phyloP scores from a whole-genome alignment of 2,888 invertebrate genomes.

The Lasioglossum marginatum region DNA sequence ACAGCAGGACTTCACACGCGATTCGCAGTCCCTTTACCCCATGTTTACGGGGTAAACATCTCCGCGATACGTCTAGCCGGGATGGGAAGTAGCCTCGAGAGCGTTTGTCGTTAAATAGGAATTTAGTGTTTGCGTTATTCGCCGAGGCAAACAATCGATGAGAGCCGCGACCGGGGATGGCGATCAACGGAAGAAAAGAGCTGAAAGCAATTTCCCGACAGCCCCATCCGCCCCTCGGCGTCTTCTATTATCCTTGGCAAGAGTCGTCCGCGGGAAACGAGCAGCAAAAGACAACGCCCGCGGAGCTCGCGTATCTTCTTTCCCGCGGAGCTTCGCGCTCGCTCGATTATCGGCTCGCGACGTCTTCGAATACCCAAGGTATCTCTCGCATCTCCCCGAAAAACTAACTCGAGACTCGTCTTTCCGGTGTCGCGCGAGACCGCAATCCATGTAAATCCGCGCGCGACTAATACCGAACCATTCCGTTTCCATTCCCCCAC shows the following conservation, averaged over 20 bases:
- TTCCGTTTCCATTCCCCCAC: not conserved
- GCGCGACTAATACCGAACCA: not conserved
- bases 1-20: not conserved
- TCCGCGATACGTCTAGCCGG: not conserved
- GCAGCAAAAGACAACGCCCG: conserved; percentile 16
- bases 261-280: conserved; percentile 21
- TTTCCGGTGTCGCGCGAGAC: not conserved
- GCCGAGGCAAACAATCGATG: conserved; percentile 38
- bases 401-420: not conserved
- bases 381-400: too few relatives aligned
- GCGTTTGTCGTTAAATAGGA: conserved; percentile 39
- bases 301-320: not conserved
- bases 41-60: not conserved
- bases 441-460: not conserved
- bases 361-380: not conserved
- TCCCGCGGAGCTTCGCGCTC: not conserved
- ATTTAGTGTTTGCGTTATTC: conserved; percentile 38
- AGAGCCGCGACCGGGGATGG: conserved; percentile 7
- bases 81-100: not conserved
- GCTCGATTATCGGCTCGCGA: conserved; percentile 44
- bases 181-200: conserved; percentile 27
- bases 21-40: not conserved
- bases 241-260: conserved; percentile 43
- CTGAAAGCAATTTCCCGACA: conserved; percentile 39
- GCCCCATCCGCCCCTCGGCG: not conserved